Evolutionary conservation across 2,888 invertebrate species (phyloP).

Genomic region (Eupithecia centaureata): DNA sequence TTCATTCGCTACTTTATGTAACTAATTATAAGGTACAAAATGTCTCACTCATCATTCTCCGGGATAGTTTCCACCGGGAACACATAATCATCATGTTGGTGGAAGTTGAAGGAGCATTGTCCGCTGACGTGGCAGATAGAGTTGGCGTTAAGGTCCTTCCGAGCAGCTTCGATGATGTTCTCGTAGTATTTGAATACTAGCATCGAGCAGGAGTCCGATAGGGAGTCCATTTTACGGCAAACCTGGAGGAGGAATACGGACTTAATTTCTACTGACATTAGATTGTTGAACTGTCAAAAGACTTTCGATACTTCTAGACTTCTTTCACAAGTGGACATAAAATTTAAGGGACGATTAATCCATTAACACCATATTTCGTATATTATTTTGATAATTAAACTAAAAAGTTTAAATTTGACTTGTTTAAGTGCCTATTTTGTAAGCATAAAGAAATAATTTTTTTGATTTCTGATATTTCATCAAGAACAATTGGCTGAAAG

Average conservation of each 20-base stretch:
- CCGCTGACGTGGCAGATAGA: constrained; percentile 91
- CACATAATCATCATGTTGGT: constrained; percentile 85
- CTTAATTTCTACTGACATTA: background rate
- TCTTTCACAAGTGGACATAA: too few relatives aligned
- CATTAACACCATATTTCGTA: too few relatives aligned
- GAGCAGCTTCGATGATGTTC: constrained; percentile 86
- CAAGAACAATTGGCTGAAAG: too few relatives aligned
- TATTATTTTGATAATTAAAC: too few relatives aligned
- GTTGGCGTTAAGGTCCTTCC: constrained; percentile 84
- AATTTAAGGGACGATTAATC: too few relatives aligned
- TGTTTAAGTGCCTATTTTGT: too few relatives aligned
- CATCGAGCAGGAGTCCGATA: constrained; percentile 91
- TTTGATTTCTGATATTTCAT: too few relatives aligned
- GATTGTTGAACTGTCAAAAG: too few relatives aligned
- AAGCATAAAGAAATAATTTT: too few relatives aligned
- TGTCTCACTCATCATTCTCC: constrained; percentile 79
- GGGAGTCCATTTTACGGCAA: constrained; percentile 88
- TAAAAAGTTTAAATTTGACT: too few relatives aligned
- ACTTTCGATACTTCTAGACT: too few relatives aligned
- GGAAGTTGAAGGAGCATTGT: constrained; percentile 87
- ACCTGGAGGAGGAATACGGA: constrained; percentile 54
- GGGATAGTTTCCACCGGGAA: constrained; percentile 82
- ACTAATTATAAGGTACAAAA: background rate
- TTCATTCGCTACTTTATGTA: background rate
- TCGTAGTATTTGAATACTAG: constrained; percentile 89